Evolutionary conservation across 2,113 vertebrate genomes (phyloP).

Genomic region (Brachypodius melanocephalos): DNA sequence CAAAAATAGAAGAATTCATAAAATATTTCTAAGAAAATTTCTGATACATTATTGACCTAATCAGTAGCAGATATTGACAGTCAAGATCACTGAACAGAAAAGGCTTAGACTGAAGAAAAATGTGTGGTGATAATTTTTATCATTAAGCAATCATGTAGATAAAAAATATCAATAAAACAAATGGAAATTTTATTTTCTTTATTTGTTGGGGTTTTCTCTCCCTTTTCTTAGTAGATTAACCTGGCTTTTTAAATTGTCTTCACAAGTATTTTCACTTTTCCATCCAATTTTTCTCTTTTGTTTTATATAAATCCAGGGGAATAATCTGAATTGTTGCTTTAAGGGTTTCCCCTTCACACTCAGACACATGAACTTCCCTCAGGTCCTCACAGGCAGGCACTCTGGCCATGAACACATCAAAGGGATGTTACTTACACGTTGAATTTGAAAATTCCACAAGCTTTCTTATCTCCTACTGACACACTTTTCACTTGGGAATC

Average conservation of each 20-base stretch:
- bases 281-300: neutral
- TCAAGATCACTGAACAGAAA: neutral
- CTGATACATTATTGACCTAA: neutral
- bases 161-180: neutral
- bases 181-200: neutral
- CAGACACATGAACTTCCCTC: neutral
- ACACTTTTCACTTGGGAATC: neutral
- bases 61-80: neutral
- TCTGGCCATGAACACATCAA: neutral
- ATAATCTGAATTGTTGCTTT: neutral
- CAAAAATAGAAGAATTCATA: neutral
- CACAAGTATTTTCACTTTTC: neutral
- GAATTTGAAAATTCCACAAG: neutral
- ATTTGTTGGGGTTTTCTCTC: neutral
- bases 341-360: neutral
- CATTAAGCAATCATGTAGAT: neutral
- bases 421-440: neutral
- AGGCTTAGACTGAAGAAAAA: neutral
- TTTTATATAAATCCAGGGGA: neutral
- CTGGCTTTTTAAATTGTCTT: neutral
- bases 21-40: neutral
- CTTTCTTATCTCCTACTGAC: neutral
- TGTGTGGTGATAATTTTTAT: neutral
- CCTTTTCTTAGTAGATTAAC: neutral
- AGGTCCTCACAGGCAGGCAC: neutral